Evolutionary conservation across 2,888 invertebrate species (phyloP).

Genomic region (Rhagophthalmus giganteus): DNA sequence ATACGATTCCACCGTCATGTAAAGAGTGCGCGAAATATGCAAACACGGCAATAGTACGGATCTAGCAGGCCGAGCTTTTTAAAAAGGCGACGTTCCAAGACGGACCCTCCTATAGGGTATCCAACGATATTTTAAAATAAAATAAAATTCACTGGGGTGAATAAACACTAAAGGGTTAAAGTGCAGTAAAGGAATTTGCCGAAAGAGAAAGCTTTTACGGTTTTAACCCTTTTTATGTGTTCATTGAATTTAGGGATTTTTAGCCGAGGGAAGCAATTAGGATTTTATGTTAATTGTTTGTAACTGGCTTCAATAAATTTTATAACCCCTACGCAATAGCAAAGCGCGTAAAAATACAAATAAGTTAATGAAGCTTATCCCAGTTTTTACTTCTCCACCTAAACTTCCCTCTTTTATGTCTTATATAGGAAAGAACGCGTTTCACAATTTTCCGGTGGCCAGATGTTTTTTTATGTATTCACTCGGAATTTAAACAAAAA

Average conservation of each 20-base stretch:
- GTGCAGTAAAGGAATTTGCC: conserved; percentile 43
- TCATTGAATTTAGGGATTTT: conserved; percentile 51
- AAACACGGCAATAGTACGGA: conserved; percentile 23
- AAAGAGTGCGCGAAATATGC: conserved; percentile 27
- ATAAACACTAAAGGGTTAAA: conserved; percentile 48
- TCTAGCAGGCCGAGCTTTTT: conserved; percentile 16
- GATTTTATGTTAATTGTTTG: conserved; percentile 51
- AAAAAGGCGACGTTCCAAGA: conserved; percentile 29
- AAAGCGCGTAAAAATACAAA: conserved; percentile 35
- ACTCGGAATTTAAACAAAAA: too few species aligned
- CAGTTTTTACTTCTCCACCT: conserved; percentile 21
- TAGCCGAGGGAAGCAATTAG: conserved; percentile 47
- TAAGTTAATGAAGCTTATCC: conserved; percentile 29
- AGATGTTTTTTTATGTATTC: too few species aligned
- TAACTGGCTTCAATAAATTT: conserved; percentile 47
- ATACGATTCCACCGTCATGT: conserved; percentile 22
- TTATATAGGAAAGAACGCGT: conserved; percentile 10
- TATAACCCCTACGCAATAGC: conserved; percentile 38
- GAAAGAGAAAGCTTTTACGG: conserved; percentile 44
- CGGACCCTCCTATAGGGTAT: conserved; percentile 30
- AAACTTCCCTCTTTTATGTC: conserved; percentile 14
- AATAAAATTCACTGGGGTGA: conserved; percentile 47
- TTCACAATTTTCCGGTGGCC: too few species aligned
- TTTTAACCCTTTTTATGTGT: conserved; percentile 49
- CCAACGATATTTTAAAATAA: conserved; percentile 48